Percentiles rank a stretch among this genome's conserved stretches.
These are phyloP conservation scores for Sardina pilchardus DNA, from an alignment of 2,113 vertebrate species.

Conservation along the genomic window DNA sequence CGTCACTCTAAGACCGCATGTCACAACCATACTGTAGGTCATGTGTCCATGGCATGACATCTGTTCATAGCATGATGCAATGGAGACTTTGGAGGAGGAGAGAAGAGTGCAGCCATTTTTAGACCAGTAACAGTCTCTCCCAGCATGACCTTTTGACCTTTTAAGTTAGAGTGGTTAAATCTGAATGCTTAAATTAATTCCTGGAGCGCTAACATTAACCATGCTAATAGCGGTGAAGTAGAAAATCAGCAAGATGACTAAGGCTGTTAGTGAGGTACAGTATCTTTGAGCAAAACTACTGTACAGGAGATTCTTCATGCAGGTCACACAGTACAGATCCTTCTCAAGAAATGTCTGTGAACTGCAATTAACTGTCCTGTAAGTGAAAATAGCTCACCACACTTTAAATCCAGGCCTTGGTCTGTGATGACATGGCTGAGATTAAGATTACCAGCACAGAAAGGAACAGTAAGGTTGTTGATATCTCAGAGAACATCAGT, in stretches of 20 bases:
- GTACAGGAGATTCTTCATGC: neutral
- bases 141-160: neutral
- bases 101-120: conserved; percentile 4
- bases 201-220: neutral
- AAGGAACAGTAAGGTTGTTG: too few species aligned
- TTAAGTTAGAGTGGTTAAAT: too few species aligned
- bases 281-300: neutral
- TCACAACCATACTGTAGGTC: neutral
- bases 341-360: neutral
- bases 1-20: neutral
- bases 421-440: neutral
- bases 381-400: neutral
- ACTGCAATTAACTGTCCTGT: neutral
- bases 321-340: neutral
- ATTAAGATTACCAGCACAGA: neutral
- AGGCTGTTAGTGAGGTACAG: neutral
- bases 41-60: neutral
- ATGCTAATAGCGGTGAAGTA: neutral
- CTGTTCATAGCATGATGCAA: neutral
- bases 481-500: too few species aligned
- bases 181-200: too few species aligned
- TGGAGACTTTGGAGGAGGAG: neutral
- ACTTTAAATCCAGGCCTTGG: neutral
- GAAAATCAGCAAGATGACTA: neutral
- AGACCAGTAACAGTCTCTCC: neutral